These are phyloP conservation scores for Antennarius striatus DNA, from an alignment of 2,113 vertebrate species.

Conservation along the genomic window DNA sequence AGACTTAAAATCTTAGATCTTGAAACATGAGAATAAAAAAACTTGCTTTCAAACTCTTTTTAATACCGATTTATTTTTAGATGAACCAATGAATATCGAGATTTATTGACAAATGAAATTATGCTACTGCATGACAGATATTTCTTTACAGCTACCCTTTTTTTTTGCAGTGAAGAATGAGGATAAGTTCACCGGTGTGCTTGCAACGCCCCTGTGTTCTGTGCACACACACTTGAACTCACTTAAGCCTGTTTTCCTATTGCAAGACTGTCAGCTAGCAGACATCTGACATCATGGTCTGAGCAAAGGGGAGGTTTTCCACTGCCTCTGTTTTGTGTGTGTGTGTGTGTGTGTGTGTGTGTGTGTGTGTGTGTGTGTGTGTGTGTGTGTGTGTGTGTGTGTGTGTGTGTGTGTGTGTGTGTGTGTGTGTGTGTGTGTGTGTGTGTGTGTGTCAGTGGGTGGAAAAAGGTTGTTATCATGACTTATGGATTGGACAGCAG, in stretches of 20 bases:
- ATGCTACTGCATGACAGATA: too few species aligned
- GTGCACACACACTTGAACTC: constrained; percentile 22
- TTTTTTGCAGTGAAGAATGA: constrained; percentile 4
- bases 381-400: constrained; percentile 33
- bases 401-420: constrained; percentile 21
- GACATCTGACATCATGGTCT: constrained; percentile 66
- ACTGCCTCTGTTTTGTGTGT: constrained; percentile 24
- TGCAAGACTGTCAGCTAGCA: constrained; percentile 61
- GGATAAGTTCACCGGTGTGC: constrained; percentile 22
- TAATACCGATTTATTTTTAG: too few species aligned
- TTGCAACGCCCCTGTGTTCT: constrained; percentile 26
- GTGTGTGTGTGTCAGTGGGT: constrained; percentile 33
- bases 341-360: constrained; percentile 17
- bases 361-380: constrained; percentile 23
- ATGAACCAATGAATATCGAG: too few species aligned
- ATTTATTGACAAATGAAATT: too few species aligned
- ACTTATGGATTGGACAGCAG: constrained; percentile 72
- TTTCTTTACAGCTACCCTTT: too few species aligned
- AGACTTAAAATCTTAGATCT: too few species aligned
- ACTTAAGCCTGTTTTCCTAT: constrained; percentile 56
- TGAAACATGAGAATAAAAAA: too few species aligned
- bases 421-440: constrained; percentile 33
- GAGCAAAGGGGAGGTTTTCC: constrained; percentile 58
- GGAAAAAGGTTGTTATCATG: constrained; percentile 71
- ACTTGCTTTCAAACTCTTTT: too few species aligned